phyloP scores from a whole-genome alignment of 2,888 invertebrate genomes.

The Metallyticus violacea region DNA sequence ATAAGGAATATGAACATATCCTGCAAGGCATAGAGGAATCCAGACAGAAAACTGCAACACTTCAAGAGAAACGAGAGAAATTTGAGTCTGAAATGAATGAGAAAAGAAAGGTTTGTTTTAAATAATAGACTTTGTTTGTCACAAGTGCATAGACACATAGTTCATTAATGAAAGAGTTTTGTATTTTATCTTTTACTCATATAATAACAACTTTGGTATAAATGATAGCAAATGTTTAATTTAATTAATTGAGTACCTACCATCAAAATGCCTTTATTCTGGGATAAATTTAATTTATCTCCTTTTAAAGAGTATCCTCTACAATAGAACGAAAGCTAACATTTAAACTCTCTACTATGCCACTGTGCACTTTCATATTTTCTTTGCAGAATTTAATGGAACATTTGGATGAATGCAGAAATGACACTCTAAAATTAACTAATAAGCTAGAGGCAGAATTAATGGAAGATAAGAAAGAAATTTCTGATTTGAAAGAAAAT shows the following conservation, averaged over 20 bases:
- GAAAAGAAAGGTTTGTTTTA: background rate
- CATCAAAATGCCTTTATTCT: too few relatives aligned
- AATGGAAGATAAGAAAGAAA: background rate
- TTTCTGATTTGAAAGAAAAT: background rate
- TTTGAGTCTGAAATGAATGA: background rate
- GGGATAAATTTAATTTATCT: too few relatives aligned
- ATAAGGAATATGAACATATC: background rate
- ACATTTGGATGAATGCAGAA: background rate
- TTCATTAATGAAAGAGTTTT: too few relatives aligned
- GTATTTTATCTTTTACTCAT: too few relatives aligned
- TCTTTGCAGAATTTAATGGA: background rate
- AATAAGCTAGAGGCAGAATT: background rate
- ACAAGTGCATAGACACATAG: too few relatives aligned
- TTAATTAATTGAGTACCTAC: too few relatives aligned
- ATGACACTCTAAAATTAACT: background rate
- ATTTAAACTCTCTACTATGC: background rate
- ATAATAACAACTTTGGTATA: too few relatives aligned
- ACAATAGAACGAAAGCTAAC: too few relatives aligned
- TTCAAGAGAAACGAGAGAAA: background rate
- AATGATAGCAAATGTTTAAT: too few relatives aligned
- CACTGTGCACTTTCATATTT: background rate
- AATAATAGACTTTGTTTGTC: too few relatives aligned
- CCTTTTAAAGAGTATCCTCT: too few relatives aligned
- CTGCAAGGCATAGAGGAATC: background rate
- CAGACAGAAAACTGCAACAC: background rate